phyloP scores from a whole-genome alignment of 2,797 vertebrate species.

The Hemibagrus guttatus region DNA sequence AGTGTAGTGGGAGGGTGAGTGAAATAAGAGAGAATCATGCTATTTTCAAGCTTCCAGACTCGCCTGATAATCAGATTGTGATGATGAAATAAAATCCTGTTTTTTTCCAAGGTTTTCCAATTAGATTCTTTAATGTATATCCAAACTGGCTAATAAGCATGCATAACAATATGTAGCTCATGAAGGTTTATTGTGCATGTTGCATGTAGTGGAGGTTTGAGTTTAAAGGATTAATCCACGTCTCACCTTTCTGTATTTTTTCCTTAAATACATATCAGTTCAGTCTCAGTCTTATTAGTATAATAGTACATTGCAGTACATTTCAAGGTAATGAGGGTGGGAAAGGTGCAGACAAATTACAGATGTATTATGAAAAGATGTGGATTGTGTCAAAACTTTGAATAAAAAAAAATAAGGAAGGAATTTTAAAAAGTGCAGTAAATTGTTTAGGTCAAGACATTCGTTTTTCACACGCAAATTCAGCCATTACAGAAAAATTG shows the following conservation, averaged over 20 bases:
- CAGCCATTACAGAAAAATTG: not conserved
- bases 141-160: not conserved
- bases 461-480: not conserved
- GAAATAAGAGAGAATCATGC: constrained; percentile 26
- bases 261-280: not conserved
- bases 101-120: constrained; percentile 1
- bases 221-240: not conserved
- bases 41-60: constrained; percentile 33
- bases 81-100: constrained; percentile 33
- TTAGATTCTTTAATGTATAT: not conserved
- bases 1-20: constrained; percentile 50
- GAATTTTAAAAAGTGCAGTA: not conserved
- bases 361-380: not conserved
- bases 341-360: not conserved
- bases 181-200: not conserved
- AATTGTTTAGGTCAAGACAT: not conserved
- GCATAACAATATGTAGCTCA: not conserved
- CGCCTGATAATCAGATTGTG: constrained; percentile 23
- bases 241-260: not conserved
- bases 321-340: not conserved
- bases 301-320: too few species aligned
- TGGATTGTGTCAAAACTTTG: not conserved
- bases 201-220: not conserved
- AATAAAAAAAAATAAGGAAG: not conserved
- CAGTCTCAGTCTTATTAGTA: not conserved